Evolutionary conservation across 2,797 vertebrate genomes (phyloP), one percentile per base, ranked within the genome.

Genomic region (Cossypha niveicapilla): DNA sequence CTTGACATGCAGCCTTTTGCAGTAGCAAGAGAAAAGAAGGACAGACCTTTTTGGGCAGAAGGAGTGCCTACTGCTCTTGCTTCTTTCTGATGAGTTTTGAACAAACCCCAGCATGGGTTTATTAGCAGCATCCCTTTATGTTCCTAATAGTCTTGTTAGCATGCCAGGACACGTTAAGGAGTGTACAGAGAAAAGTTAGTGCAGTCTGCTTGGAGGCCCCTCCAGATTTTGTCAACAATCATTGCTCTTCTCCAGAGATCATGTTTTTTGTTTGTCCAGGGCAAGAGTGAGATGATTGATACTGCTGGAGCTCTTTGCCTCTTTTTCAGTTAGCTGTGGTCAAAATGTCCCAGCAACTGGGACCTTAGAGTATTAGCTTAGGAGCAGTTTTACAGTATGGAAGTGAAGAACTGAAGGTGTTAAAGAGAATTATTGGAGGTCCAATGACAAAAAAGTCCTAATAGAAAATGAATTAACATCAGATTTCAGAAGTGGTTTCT

Each of bases 61-160:
- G 27, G 37, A 62, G 9, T n/a, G n/a, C 39, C 35, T 81, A 24
- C 39, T 83, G 54, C 56, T 84, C 42, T 62, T 88, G 18, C 28
- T 75, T 72, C 54, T 75, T 58, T 23, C 51, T 86, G 35, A 51
- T 86, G 82, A 35, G 51, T 88, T 92, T 27, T 48, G 79, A 89
- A 25, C 48, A 62, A 89, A 61, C 54, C 86, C 5, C 34, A 81
- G 50, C 0, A 2, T 28, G 48, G 8, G 25, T 21, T 92, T 92
- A 75, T 81, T 92, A 86, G 60, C 17, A 9, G 15, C 37, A 86
- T 63, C 32, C 22, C 73, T 81, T 81, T 78, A 82, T 60, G n/a
- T 88, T 88, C 75, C 73, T 78, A 76, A 82, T 27, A 61, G 34
- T 63, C 60, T 86, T 84, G 73, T 92, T 84, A 94, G 78, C 48